These are phyloP conservation scores for Lemur catta DNA, from an alignment of 2,797 vertebrate species.

Conservation along the genomic window DNA sequence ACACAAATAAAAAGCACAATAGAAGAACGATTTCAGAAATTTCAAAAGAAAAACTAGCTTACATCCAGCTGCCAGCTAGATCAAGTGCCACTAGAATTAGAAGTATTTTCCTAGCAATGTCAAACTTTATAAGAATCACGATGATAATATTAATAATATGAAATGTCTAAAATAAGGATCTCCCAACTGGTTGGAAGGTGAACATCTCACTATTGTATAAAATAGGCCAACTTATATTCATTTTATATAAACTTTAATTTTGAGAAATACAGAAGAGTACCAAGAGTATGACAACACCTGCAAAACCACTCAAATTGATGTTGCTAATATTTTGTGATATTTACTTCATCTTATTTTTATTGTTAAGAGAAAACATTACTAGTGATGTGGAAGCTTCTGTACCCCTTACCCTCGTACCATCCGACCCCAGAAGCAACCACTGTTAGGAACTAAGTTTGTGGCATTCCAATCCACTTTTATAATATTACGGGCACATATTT, in stretches of 20 bases:
- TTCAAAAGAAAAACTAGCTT: not conserved
- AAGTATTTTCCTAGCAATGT: not conserved
- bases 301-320: not conserved
- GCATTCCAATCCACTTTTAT: not conserved
- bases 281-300: not conserved
- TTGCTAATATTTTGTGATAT: not conserved
- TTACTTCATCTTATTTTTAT: constrained; percentile 3
- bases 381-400: not conserved
- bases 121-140: not conserved
- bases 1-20: not conserved
- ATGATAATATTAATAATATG: not conserved
- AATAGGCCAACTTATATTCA: not conserved
- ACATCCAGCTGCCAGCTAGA: not conserved
- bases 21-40: not conserved
- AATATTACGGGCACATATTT: not conserved
- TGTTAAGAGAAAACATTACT: not conserved
- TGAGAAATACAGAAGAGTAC: not conserved
- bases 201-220: not conserved
- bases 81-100: not conserved
- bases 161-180: not conserved
- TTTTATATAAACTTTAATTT: not conserved
- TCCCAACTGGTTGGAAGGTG: not conserved
- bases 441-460: not conserved
- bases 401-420: accelerated
- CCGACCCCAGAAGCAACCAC: not conserved